Percentiles rank a stretch among this genome's conserved stretches.
phyloP scores from a whole-genome alignment of 2,113 vertebrate genomes.

The Oncorhynchus tshawytscha region DNA sequence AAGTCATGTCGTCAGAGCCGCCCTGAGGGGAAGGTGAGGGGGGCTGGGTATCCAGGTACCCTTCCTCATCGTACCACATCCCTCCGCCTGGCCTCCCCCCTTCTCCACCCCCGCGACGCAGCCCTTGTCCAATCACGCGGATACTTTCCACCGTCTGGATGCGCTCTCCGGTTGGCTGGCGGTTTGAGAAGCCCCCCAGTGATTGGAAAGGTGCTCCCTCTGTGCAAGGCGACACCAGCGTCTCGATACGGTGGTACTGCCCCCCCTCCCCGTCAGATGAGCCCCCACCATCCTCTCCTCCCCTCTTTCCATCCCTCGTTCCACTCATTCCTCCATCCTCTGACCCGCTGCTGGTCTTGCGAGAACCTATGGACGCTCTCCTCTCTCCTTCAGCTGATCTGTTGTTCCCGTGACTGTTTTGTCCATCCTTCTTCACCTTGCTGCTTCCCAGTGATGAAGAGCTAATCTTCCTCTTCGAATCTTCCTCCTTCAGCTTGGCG shows the following conservation, averaged over 20 bases:
- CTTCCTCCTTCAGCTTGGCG: conserved; percentile 55
- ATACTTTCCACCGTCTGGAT: conserved; percentile 96
- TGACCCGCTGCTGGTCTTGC: conserved; percentile 54
- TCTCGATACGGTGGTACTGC: conserved; percentile 91
- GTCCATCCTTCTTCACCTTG: conserved; percentile 65
- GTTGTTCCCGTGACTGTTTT: conserved; percentile 44
- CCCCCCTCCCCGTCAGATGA: conserved; percentile 63
- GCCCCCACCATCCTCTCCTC: conserved; percentile 6
- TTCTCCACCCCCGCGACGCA: conserved; percentile 65
- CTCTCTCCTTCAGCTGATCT: conserved; percentile 51
- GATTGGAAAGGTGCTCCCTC: conserved; percentile 90
- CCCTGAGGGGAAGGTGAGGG: conserved; percentile 53
- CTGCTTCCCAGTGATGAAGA: conserved; percentile 73
- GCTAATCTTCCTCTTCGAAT: conserved; percentile 69
- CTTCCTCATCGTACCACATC: conserved; percentile 76
- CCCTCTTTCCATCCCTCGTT: conserved; percentile 45
- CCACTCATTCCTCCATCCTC: conserved; percentile 54
- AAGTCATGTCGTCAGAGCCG: conserved; percentile 48
- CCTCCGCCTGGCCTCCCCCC: conserved; percentile 53
- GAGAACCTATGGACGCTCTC: conserved; percentile 49
- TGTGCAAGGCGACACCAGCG: conserved; percentile 86
- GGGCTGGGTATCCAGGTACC: conserved; percentile 69
- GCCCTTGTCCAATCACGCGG: conserved; percentile 83
- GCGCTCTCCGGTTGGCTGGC: conserved; percentile 83
- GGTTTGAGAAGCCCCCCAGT: conserved; percentile 80